Evolutionary conservation across 2,888 invertebrate genomes (phyloP).

Genomic region (Nudaria mundana): DNA sequence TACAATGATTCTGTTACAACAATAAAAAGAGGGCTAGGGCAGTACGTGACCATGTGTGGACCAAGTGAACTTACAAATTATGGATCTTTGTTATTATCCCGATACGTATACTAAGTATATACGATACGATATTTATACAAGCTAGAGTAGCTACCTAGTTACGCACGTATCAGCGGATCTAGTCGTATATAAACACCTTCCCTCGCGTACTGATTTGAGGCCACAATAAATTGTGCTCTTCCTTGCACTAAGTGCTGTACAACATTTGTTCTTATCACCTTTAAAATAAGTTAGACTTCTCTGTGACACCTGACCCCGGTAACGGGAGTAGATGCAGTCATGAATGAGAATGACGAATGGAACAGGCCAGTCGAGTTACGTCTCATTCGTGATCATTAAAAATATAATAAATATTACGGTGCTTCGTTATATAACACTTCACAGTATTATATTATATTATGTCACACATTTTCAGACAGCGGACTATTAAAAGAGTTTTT

Average conservation of each 20-base stretch:
- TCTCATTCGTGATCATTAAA: conserved; percentile 25
- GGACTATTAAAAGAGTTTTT: no score
- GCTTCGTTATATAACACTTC: not conserved
- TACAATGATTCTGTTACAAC: no score
- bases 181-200: conserved; percentile 66
- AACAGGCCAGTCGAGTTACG: conserved; percentile 31
- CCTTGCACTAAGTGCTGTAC: conserved; percentile 54
- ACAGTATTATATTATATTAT: no score
- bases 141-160: no score
- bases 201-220: conserved; percentile 76
- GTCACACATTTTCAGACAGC: no score
- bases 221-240: conserved; percentile 75
- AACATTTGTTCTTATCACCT: conserved; percentile 62
- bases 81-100: no score
- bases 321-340: conserved; percentile 51
- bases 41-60: no score
- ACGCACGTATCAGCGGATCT: conserved; percentile 56
- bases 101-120: no score
- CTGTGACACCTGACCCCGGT: conserved; percentile 44
- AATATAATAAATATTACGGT: conserved; percentile 22
- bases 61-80: no score
- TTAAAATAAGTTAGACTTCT: conserved; percentile 54
- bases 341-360: conserved; percentile 55
- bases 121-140: no score
- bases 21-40: no score